Evolutionary conservation across 2,888 invertebrate species (phyloP).

Genomic region (Ormia ochracea): DNA sequence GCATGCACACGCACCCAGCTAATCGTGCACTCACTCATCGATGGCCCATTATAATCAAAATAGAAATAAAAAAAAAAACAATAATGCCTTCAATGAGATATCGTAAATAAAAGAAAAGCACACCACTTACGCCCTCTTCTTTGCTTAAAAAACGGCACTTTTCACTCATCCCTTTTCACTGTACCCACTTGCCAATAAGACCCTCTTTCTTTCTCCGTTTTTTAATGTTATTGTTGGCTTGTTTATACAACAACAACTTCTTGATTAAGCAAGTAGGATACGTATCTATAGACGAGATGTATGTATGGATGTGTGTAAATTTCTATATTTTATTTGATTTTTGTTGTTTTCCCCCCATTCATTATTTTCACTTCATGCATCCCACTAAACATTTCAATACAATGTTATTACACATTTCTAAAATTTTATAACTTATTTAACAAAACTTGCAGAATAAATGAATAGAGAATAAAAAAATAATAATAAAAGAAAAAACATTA

Average conservation of each 20-base stretch:
- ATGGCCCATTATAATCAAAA: no score
- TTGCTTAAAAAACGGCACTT: neutral
- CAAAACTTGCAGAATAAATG: no score
- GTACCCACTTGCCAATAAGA: neutral
- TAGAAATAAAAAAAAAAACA: no score
- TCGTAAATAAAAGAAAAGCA: constrained; percentile 20
- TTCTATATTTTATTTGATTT: neutral
- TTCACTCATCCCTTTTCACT: neutral
- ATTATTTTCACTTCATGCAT: neutral
- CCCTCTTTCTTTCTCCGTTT: neutral
- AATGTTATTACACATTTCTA: no score
- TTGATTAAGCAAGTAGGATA: no score
- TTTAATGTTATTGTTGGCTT: neutral
- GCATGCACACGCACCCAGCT: neutral
- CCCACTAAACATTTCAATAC: neutral
- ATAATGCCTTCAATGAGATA: constrained; percentile 32
- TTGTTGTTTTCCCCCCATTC: neutral
- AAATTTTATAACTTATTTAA: no score
- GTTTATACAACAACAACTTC: neutral
- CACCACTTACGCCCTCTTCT: constrained; percentile 45
- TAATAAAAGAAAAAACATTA: no score
- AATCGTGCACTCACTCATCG: no score
- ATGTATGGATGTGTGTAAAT: constrained; percentile 9
- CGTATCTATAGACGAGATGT: neutral
- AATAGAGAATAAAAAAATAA: no score